Percentiles rank a stretch among this genome's conserved stretches.
Conservation (phyloP, 2,888 invertebrate genomes). For the Rhagonycha lutea region DNA sequence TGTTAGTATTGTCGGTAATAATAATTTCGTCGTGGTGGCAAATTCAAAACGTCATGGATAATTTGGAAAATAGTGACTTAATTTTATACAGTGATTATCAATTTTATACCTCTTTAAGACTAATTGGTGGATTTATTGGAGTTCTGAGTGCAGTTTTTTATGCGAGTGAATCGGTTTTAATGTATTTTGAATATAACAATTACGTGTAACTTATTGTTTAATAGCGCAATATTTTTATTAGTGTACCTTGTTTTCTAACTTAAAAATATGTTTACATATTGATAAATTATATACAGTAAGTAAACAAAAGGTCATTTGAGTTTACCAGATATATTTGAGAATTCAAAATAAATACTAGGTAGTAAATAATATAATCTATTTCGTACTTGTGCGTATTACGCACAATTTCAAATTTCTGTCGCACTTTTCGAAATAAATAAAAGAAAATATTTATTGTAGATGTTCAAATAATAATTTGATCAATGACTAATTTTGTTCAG, state of each 20-base stretch:
- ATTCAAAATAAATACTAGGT: neutral
- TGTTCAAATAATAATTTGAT: neutral
- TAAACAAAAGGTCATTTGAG: neutral
- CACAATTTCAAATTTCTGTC: neutral
- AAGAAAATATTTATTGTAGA: neutral
- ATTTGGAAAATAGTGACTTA: neutral
- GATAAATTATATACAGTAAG: too few relatives aligned
- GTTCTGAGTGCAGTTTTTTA: conserved; percentile 2
- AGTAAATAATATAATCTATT: neutral
- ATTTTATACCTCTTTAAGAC: neutral
- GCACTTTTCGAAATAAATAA: neutral
- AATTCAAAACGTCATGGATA: conserved; percentile 1
- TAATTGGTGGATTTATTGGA: conserved; percentile 1
- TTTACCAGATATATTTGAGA: neutral
- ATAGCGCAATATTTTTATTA: too few relatives aligned
- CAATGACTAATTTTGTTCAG: neutral
- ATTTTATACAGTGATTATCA: neutral
- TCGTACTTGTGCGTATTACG: neutral
- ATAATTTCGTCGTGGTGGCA: conserved; percentile 18
- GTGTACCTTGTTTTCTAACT: neutral
- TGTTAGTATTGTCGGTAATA: neutral
- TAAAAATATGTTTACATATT: neutral
- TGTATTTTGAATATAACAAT: conserved; percentile 9
- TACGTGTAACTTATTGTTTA: neutral
- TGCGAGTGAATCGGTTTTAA: conserved; percentile 7